Evolutionary conservation across 2,113 vertebrate species (phyloP).

Genomic region (Syngnathus typhle): DNA sequence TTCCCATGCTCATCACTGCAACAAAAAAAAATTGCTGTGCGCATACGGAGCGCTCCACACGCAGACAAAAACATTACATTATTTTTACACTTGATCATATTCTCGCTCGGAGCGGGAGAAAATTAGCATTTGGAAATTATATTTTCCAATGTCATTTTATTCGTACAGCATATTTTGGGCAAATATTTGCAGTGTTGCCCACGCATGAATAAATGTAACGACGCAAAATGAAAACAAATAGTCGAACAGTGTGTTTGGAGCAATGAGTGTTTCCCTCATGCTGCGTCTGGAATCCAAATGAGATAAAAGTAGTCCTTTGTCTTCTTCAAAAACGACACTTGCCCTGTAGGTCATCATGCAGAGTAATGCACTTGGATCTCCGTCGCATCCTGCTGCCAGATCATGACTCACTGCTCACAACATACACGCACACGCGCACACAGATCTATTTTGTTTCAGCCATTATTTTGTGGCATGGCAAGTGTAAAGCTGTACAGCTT

Average conservation of each 20-base stretch:
- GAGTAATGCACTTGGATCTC: conserved; percentile 17
- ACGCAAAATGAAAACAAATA: not conserved
- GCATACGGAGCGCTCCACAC: not conserved
- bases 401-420: conserved; percentile 27
- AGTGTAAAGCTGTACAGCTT: no score
- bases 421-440: not conserved
- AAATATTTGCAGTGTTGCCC: conserved; percentile 13
- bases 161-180: conserved; percentile 5
- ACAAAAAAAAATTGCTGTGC: not conserved
- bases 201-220: conserved; percentile 5
- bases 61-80: not conserved
- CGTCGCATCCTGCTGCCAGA: conserved; percentile 19
- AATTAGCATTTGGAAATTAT: conserved; percentile 11
- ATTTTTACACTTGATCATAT: not conserved
- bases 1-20: not conserved
- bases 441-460: not conserved
- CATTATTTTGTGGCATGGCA: not conserved
- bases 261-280: not conserved
- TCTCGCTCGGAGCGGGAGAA: conserved; percentile 8
- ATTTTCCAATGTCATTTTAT: conserved; percentile 8
- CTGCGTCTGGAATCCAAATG: not conserved
- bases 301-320: not conserved
- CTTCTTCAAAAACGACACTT: conserved; percentile 11
- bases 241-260: not conserved
- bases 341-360: conserved; percentile 27